These are phyloP conservation scores for Eurosta solidaginis DNA, from an alignment of 1,140 invertebrate species.

Conservation along the genomic window DNA sequence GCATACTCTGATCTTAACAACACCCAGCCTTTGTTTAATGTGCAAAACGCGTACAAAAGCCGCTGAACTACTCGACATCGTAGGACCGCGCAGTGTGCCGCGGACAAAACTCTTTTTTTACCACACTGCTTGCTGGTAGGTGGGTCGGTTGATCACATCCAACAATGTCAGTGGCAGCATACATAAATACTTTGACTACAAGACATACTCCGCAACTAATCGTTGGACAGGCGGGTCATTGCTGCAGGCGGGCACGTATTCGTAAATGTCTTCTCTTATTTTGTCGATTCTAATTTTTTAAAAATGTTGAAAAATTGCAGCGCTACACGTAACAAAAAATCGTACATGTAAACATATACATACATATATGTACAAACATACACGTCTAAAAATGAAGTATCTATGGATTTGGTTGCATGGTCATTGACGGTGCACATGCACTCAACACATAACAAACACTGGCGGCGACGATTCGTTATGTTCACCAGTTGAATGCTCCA, in stretches of 20 bases:
- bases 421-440: no score
- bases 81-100: background rate
- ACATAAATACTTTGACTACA: background rate
- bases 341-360: no score
- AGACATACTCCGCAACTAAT: background rate
- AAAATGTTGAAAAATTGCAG: constrained; percentile 1
- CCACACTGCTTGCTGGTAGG: background rate
- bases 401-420: no score
- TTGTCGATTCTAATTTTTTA: constrained; percentile 8
- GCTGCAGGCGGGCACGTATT: background rate
- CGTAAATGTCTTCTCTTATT: constrained; percentile 13
- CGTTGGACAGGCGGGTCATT: background rate
- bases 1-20: no score
- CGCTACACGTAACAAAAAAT: background rate
- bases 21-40: background rate
- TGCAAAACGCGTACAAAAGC: background rate
- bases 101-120: background rate
- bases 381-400: no score
- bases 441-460: no score
- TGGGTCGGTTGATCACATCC: no score
- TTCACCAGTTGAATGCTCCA: background rate
- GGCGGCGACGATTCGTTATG: background rate
- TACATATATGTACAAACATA: no score
- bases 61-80: background rate
- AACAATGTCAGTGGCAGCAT: constrained; percentile 2